Evolutionary conservation across 2,113 vertebrate species (phyloP), one percentile per base, ranked within the genome.

Genomic region (Phocoena phocoena): DNA sequence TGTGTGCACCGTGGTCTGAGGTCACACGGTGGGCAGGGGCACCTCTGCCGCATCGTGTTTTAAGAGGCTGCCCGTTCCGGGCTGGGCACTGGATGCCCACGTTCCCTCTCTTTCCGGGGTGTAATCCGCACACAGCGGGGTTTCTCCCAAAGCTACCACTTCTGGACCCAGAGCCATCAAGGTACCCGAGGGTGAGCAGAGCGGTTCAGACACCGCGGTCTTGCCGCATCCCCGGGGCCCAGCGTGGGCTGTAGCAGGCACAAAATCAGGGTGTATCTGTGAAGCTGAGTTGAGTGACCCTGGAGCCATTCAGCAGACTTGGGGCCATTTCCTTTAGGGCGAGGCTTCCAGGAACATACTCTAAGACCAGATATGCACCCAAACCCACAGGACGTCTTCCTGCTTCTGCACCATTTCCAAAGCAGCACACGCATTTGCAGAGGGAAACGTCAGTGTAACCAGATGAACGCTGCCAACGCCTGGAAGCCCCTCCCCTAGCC

Each of bases 11-110:
- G 0, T 26, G 44, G 55, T 68, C 18, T 70, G 60, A 25, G 67
- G 31, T 36, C 81, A n/a, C 1, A 1, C 3, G 7, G 13, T 0
- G 26, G 36, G 28, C 12, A 20, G n/a, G 3, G 5, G 85, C 1
- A 5, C 73, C 9, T 53, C 58, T 58, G 50, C 21, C 20, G 14
- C 18, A 6, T 67, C 15, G 13, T 2, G 58, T 95, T 70, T 90
- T 62, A 17, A 28, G 0, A 21, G 38, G 86, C 53, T 36, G 20
- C 41, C 50, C 6, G 10, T 9, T 70, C 7, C 14, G 65, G 14
- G 53, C 20, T 15, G 3, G 15, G 33, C 38, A 11, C 63, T 23
- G 31, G 20, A n/a, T 36, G 28, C 21, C 44, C 31, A 23, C 5
- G 0, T 26, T 47, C 62, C 50, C 53, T 20, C 55, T 55, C 6